Evolutionary conservation across 2,797 vertebrate species (phyloP), one percentile per base, ranked within the genome.

Genomic region (Synanceia verrucosa): DNA sequence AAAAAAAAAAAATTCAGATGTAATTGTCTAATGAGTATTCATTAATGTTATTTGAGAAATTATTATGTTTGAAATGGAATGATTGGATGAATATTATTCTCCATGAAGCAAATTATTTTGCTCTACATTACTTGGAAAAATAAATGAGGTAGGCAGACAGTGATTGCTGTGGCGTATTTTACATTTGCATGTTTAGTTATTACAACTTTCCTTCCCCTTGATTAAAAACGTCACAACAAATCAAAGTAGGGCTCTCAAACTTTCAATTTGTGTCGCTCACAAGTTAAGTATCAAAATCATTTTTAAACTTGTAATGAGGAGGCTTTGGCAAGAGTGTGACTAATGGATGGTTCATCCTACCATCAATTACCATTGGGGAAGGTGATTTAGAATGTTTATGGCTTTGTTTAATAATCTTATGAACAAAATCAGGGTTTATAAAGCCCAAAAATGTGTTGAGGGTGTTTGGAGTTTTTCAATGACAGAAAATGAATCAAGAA

Each of bases 21-120:
- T 60, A 84, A 52, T 77, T 84, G 37, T 68, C 72, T 63, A 75
- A 67, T 78, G 50, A 81, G 24, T 33, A 24, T 33, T 66, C 11
- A 52, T 53, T 21, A 36, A n/a, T 9, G 34, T 34, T 52, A 39
- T 52, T 9, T 46, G 5, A 53, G 48, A 55, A 46, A 23, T 3
- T n/a, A 26, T 18, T n/a, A 23, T 9, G 12, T 34, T 26, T 39
- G 12, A 28, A 50, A 53, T 53, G 9, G 24, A 44, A 12, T 5
- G n/a, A 37, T 12, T 62, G 44, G 24, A 23, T 31, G 26, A 63
- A 37, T 39, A 16, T 9, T 28, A 48, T 50, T 57, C 6, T 0
- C 18, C 11, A 14, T 2, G 13, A 37, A 11, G 37, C 11, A 9
- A 43, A 29, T 34, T 16, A 51, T 23, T 21, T 48, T n/a, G 24